Base-by-base conservation (phyloP, 2,113 vertebrate genomes). In the Leptobrachium ailaonicum region DNA sequence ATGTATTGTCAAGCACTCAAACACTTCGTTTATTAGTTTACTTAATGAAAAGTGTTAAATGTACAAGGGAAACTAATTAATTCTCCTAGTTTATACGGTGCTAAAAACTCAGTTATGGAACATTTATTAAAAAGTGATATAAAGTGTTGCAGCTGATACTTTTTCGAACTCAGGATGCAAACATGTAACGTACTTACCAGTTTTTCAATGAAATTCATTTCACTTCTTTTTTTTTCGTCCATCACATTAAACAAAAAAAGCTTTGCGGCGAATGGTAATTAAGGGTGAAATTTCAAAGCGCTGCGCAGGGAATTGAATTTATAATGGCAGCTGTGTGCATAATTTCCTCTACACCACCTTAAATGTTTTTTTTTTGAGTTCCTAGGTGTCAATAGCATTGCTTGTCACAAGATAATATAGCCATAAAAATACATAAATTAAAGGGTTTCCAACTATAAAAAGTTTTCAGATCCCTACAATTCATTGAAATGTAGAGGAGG, bases 341-440 rank as follows among this genome's bases (percentile, higher is more conserved):
- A 81, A 81, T 81, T 81, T 81, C 72, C 79, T 81, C 73, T 81
- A 81, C 79, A 81, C 71, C 72, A 70, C 79, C 79, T 75, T 81
- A 81, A 81, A 74, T 81, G 72, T 81, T 81, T 75, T 81, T 71
- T 75, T 71, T 81, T 81, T 81, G 69, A 74, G 79, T 75, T 81
- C 79, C 69, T 69, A 81, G 79, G 79, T 81, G 79, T 81, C 79
- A 75, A 81, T 81, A 81, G 79, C 73, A 75, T 81, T 81, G 79
- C 79, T 81, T 81, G 79, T 81, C 79, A 81, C 79, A 81, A 81
- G 79, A 81, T 81, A 81, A 81, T 81, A 81, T 81, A 81, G 79
- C 79, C 71, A 81, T 81, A 81, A 81, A 80, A 81, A 81, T 81
- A 81, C 79, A 81, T 81, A 81, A 81, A 81, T 81, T 81, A 81